Evolutionary conservation across 2,113 vertebrate species (phyloP), one percentile per base, ranked within the genome.

Genomic region (Ardeotis arabs): DNA sequence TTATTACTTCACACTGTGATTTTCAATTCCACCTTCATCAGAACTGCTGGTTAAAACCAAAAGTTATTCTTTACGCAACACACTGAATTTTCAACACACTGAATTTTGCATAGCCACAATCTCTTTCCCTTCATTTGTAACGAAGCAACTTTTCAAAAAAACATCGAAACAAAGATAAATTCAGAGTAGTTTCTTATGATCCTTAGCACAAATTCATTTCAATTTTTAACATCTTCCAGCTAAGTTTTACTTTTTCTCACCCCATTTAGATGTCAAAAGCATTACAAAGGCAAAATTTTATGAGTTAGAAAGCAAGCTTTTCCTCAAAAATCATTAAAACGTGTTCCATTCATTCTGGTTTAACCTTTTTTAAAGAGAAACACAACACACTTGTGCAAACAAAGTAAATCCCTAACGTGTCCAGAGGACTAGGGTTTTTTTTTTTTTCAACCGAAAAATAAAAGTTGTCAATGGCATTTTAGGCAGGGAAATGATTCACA

Each of bases 391-490:
- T 73, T 53, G 44, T 22, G 56, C 12, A 81, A 92, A 90, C 82
- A 69, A 93, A 95, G 56, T 27, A 91, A 95, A 93, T 59, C 64
- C 17, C 27, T 72, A 52, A 37, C 8, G 15, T 1, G 4, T 72
- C 39, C 39, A 87, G 24, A 89, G 35, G 64, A 64, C 44, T 52
- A n/a, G 20, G 19, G 3, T 31, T 56, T 58, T 91, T 58, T 31
- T 56, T 58, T 91, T 58, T 91, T 92, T 23, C 74, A 94, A 28
- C 27, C 39, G 31, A 85, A 89, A 92, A 94, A 67, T 68, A 94
- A 89, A 44, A 60, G 45, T 63, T 81, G 63, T 75, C 89, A 91
- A 41, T 35, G 7, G n/a, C 50, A 69, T 41, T 95, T 96, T 73
- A 82, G 45, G 52, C 66, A 55, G 20, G 22, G 66, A 77, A 83